A percentile compares a stretch with the other conserved stretches of the same genome.
phyloP scores from a whole-genome alignment of 2,888 invertebrate species.

The Temnothorax rugatulus region DNA sequence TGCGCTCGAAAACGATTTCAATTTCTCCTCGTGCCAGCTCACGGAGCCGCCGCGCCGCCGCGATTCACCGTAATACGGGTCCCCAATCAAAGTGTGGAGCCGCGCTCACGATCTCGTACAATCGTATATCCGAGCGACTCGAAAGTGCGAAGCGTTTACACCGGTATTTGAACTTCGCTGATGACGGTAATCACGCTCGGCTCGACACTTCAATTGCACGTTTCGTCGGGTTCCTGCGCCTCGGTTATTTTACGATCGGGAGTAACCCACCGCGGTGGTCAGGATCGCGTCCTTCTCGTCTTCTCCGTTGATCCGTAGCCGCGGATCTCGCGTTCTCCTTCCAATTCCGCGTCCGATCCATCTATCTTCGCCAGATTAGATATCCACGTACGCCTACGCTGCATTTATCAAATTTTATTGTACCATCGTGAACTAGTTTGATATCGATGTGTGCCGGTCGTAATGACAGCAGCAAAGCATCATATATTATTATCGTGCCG shows the following conservation, averaged over 20 bases:
- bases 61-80: conserved; percentile 74
- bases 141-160: conserved; percentile 83
- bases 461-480: background rate
- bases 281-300: conserved; percentile 74
- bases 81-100: conserved; percentile 74
- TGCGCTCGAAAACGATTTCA: conserved; percentile 70
- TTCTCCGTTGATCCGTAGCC: conserved; percentile 65
- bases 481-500: background rate
- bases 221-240: conserved; percentile 83
- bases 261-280: conserved; percentile 78
- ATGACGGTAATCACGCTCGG: conserved; percentile 83
- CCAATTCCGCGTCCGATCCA: background rate
- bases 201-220: conserved; percentile 82
- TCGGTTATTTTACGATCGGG: conserved; percentile 82
- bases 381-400: conserved; percentile 13
- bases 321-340: background rate
- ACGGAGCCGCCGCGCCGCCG: conserved; percentile 50
- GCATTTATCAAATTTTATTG: conserved; percentile 44
- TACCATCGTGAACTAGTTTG: background rate
- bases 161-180: conserved; percentile 83
- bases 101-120: conserved; percentile 77
- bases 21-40: conserved; percentile 68
- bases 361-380: conserved; percentile 44
- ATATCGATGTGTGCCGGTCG: background rate
- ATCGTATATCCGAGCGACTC: conserved; percentile 78